Conservation (phyloP, 2,113 vertebrate species). For the Dicaeum eximium region DNA sequence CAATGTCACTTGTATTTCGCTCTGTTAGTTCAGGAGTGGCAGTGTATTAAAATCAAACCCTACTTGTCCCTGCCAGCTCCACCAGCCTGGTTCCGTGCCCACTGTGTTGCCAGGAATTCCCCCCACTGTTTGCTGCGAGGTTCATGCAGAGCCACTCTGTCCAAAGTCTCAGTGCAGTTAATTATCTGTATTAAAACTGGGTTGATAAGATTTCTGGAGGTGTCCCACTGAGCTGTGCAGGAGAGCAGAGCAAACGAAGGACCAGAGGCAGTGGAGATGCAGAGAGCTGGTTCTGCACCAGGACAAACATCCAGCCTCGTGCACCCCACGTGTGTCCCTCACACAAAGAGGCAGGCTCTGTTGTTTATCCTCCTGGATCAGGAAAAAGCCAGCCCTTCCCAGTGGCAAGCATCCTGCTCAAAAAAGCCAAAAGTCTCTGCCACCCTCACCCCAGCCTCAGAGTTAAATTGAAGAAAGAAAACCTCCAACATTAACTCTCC, state of each 20-base stretch:
- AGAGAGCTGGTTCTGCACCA: not conserved
- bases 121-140: conserved; percentile 42
- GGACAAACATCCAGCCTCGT: not conserved
- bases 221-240: conserved; percentile 40
- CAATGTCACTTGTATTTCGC: not conserved
- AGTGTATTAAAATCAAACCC: conserved; percentile 59
- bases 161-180: conserved; percentile 58
- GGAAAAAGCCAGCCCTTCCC: not conserved
- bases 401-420: not conserved
- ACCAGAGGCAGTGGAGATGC: not conserved
- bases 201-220: conserved; percentile 52
- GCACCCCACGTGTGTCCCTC: not conserved
- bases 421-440: not conserved
- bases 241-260: conserved; percentile 22
- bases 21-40: conserved; percentile 58
- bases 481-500: not conserved
- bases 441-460: not conserved
- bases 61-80: conserved; percentile 53
- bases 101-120: conserved; percentile 30
- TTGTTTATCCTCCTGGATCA: not conserved
- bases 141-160: conserved; percentile 33
- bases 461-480: not conserved
- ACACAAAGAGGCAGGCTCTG: not conserved
- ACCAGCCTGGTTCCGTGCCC: conserved; percentile 38
- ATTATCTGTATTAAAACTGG: conserved; percentile 59